Evolutionary conservation across 2,113 vertebrate species (phyloP).

Genomic region (Halichoerus grypus): DNA sequence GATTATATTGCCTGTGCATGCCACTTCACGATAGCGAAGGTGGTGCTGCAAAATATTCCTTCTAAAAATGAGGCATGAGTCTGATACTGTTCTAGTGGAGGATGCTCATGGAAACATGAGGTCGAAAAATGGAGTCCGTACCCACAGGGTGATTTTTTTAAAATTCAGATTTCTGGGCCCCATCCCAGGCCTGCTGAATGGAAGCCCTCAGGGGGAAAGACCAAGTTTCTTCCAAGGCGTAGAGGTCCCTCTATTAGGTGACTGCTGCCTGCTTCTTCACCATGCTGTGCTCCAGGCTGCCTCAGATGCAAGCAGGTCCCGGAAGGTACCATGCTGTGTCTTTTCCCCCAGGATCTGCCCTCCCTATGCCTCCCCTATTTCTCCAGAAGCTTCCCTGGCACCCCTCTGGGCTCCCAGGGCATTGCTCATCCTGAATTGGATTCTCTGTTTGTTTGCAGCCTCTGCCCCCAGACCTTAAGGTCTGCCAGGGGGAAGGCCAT

Average conservation of each 20-base stretch:
- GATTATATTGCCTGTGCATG: neutral
- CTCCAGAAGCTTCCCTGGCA: neutral
- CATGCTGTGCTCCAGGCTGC: neutral
- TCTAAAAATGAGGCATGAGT: neutral
- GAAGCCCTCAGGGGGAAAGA: neutral
- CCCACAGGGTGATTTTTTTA: neutral
- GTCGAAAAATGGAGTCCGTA: neutral
- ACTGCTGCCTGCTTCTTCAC: too few relatives aligned
- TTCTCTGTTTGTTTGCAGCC: neutral
- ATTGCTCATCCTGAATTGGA: neutral
- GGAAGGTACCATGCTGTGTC: neutral
- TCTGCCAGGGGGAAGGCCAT: neutral
- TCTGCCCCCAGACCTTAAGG: neutral
- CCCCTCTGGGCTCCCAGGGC: neutral
- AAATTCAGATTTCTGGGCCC: neutral
- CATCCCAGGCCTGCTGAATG: neutral
- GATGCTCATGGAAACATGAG: neutral
- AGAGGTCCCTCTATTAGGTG: accelerated
- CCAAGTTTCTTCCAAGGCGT: neutral
- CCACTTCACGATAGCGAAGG: neutral
- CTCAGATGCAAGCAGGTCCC: neutral
- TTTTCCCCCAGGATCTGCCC: neutral
- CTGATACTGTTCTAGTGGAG: neutral
- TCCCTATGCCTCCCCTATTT: neutral
- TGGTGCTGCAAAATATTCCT: neutral